Percentiles rank a stretch among this genome's conserved stretches.
phyloP scores from a whole-genome alignment of 92 coral and sea anemone genomes.

The Palythoa grandiflora region DNA sequence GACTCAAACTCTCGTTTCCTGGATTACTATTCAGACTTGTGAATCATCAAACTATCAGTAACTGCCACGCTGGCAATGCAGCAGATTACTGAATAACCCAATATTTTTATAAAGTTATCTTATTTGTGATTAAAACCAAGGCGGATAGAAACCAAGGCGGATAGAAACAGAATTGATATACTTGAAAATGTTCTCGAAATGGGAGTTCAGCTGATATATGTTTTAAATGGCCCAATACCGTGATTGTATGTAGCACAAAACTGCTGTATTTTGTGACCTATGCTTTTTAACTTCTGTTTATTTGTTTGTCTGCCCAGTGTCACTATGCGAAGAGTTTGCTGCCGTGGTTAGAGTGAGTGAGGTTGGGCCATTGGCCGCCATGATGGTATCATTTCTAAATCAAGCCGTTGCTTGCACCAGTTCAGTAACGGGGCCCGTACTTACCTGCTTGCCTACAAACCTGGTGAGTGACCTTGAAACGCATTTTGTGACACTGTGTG shows the following conservation, averaged over 20 bases:
- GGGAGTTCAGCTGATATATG: too few relatives aligned
- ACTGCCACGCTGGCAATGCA: too few relatives aligned
- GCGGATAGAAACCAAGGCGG: too few relatives aligned
- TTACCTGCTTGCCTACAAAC: constrained; percentile 83
- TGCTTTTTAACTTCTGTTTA: background rate
- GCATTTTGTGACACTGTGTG: background rate
- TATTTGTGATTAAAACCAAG: too few relatives aligned
- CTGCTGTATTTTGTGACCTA: background rate
- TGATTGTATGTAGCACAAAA: background rate
- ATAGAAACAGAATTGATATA: too few relatives aligned
- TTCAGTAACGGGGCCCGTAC: constrained; percentile 53
- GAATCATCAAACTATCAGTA: too few relatives aligned
- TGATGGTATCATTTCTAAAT: constrained; percentile 88
- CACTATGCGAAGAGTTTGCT: constrained; percentile 90
- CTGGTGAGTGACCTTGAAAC: constrained; percentile 70
- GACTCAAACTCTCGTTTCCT: too few relatives aligned
- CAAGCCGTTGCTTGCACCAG: constrained; percentile 91
- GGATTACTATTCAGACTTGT: too few relatives aligned
- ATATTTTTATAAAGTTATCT: too few relatives aligned
- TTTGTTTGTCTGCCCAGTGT: constrained; percentile 54
- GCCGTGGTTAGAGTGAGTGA: constrained; percentile 82
- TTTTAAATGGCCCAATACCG: too few relatives aligned
- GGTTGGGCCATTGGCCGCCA: constrained; percentile 89
- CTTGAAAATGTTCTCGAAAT: too few relatives aligned
- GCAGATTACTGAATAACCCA: too few relatives aligned